phyloP scores from a whole-genome alignment of 2,113 vertebrate species.

The Rhabdomys dilectus region DNA sequence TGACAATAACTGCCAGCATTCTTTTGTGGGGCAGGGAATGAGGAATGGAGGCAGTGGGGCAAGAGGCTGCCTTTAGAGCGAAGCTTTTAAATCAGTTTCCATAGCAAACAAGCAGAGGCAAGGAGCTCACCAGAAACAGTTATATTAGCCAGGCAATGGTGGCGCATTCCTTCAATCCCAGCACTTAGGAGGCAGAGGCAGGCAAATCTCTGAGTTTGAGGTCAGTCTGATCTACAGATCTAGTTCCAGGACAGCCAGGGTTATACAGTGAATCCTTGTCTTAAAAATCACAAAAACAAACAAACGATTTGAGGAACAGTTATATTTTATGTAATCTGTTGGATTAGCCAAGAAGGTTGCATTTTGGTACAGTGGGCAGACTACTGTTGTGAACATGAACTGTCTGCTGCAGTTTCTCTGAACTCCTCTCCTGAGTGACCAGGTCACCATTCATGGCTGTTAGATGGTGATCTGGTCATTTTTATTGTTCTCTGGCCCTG shows the following conservation, averaged over 20 bases:
- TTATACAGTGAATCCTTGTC: neutral
- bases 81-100: neutral
- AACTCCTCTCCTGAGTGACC: neutral
- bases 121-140: neutral
- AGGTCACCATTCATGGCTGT: neutral
- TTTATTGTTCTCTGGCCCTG: neutral
- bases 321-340: neutral
- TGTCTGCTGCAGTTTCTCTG: neutral
- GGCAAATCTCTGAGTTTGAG: neutral
- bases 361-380: neutral
- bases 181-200: neutral
- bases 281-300: neutral
- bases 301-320: neutral
- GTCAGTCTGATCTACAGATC: neutral
- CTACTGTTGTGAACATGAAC: neutral
- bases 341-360: neutral
- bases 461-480: neutral
- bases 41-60: neutral
- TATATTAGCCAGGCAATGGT: neutral
- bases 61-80: neutral
- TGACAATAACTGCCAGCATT: neutral
- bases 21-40: neutral
- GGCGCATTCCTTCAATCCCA: neutral
- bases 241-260: neutral
- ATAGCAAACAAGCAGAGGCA: neutral